Evolutionary conservation across 2,113 vertebrate genomes (phyloP).

Genomic region (Drymodes brunneopygia): DNA sequence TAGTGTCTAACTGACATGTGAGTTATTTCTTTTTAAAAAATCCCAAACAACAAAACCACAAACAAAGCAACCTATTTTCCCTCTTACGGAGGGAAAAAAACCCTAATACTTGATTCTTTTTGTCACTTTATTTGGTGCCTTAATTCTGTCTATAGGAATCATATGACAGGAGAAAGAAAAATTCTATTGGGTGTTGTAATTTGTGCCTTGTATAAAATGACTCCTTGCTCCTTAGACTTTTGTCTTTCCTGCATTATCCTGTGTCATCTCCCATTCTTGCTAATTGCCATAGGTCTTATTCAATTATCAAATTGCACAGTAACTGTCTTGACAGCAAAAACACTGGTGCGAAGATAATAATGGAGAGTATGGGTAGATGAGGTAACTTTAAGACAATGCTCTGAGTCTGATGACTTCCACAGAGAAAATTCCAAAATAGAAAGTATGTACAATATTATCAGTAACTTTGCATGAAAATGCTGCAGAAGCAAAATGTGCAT

Average conservation of each 20-base stretch:
- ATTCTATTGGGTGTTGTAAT: not conserved
- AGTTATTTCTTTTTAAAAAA: not conserved
- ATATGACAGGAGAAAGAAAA: not conserved
- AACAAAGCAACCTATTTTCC: not conserved
- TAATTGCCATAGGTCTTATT: not conserved
- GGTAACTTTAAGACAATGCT: not conserved
- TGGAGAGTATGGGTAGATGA: not conserved
- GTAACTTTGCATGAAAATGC: not conserved
- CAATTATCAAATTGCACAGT: not conserved
- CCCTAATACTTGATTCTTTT: not conserved
- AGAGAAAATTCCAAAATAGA: not conserved
- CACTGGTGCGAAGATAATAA: not conserved
- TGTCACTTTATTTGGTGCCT: not conserved
- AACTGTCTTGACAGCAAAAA: not conserved
- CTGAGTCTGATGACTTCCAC: not conserved
- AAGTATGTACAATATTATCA: not conserved
- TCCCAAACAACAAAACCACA: not conserved
- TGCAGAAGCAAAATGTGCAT: not conserved
- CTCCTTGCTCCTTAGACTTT: not conserved
- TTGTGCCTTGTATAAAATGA: not conserved
- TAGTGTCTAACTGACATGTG: not conserved
- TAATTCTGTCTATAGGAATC: not conserved
- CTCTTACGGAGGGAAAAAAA: not conserved
- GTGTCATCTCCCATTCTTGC: not conserved
- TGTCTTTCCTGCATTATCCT: not conserved